These are phyloP conservation scores for Dipodomys ordii DNA, from an alignment of 2,113 vertebrate species.

Conservation along the genomic window DNA sequence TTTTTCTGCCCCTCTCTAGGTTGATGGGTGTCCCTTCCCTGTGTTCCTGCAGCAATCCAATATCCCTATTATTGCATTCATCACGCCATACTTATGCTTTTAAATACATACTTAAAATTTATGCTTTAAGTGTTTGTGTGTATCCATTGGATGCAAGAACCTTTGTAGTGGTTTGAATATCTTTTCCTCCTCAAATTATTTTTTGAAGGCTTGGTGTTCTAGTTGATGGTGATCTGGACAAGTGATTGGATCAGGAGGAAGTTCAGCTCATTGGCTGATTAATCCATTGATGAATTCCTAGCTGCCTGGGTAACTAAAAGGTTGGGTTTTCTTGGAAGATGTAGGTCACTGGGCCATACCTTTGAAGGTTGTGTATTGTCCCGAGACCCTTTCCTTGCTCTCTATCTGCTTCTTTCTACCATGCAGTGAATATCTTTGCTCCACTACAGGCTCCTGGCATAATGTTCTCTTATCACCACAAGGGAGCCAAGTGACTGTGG, in stretches of 20 bases:
- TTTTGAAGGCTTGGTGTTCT: not conserved
- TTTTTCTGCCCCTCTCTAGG: not conserved
- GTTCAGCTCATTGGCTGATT: not conserved
- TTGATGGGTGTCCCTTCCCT: not conserved
- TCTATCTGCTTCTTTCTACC: too few species aligned
- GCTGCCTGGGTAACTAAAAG: not conserved
- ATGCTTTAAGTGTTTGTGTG: not conserved
- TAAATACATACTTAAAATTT: not conserved
- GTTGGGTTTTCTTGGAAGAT: not conserved
- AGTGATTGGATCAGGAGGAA: not conserved
- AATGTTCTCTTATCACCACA: not conserved
- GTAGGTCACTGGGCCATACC: not conserved
- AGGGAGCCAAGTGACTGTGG: not conserved
- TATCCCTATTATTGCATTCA: not conserved
- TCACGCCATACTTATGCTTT: not conserved
- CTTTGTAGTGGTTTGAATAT: not conserved
- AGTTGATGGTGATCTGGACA: not conserved
- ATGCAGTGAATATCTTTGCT: not conserved
- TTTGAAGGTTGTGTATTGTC: not conserved
- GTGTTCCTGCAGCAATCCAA: not conserved
- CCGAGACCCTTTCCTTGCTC: not conserved
- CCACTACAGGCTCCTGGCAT: not conserved
- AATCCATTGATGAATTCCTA: not conserved
- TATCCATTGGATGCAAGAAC: not conserved
- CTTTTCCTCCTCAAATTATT: not conserved